A percentile compares a stretch with the other conserved stretches of the same genome.
These are phyloP conservation scores for Notocelia uddmanniana DNA, from an alignment of 2,888 invertebrate genomes.

Conservation along the genomic window DNA sequence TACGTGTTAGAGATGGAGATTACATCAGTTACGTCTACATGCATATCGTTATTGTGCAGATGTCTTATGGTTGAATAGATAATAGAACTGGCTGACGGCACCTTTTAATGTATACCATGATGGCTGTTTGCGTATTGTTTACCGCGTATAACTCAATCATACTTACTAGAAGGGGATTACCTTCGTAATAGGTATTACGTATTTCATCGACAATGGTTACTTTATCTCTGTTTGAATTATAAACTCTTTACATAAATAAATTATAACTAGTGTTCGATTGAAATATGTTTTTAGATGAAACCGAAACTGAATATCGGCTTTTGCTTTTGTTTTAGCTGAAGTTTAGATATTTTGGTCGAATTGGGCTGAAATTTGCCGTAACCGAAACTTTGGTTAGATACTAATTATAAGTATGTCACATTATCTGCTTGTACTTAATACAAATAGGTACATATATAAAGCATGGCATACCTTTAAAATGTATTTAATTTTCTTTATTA, in stretches of 20 bases:
- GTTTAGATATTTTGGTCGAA: no score
- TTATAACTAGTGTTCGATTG: background rate
- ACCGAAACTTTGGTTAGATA: no score
- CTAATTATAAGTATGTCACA: no score
- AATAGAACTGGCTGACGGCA: conserved; percentile 18
- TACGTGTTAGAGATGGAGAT: conserved; percentile 20
- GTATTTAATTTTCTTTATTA: no score
- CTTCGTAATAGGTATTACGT: background rate
- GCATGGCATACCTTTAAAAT: no score
- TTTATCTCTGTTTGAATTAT: background rate
- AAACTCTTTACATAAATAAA: background rate
- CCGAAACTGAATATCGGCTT: no score
- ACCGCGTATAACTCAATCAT: background rate
- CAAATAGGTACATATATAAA: no score
- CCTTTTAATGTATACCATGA: conserved; percentile 13
- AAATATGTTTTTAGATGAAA: no score
- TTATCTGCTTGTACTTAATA: no score
- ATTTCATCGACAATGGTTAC: background rate
- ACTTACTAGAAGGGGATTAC: background rate
- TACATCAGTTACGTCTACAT: conserved; percentile 26
- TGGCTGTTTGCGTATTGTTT: background rate
- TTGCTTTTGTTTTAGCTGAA: no score
- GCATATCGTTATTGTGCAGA: conserved; percentile 2
- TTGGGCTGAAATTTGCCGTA: no score
- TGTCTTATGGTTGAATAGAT: conserved; percentile 19